Evolutionary conservation across 2,797 vertebrate species (phyloP).

Genomic region (Rachycentron canadum): DNA sequence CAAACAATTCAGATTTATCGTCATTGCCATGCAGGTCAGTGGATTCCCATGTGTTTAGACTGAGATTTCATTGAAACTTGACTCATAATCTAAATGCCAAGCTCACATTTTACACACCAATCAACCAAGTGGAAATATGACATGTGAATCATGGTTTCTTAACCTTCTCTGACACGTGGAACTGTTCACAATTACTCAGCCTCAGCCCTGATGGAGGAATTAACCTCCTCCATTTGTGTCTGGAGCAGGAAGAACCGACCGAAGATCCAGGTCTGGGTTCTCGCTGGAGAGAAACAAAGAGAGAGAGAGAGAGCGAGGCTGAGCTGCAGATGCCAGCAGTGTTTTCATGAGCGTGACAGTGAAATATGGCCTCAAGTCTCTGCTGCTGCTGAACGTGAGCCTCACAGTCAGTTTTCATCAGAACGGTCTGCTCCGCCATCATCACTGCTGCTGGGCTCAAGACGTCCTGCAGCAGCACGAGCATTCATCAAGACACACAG

Average conservation of each 20-base stretch:
- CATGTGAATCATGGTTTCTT: not conserved
- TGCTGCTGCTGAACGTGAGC: conserved; percentile 43
- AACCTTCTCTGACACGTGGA: not conserved
- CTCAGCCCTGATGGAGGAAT: not conserved
- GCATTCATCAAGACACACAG: conserved; percentile 56
- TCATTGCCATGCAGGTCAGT: conserved; percentile 33
- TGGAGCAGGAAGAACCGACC: not conserved
- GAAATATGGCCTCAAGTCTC: conserved; percentile 38
- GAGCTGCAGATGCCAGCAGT: not conserved
- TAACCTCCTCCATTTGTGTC: not conserved
- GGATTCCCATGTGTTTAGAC: conserved; percentile 4
- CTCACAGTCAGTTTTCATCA: conserved; percentile 57
- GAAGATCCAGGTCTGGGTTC: not conserved
- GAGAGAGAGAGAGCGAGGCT: not conserved
- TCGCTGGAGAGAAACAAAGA: not conserved
- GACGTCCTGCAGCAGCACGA: conserved; percentile 23
- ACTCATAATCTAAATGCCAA: conserved; percentile 31
- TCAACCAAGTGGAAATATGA: not conserved
- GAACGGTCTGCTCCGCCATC: conserved; percentile 45
- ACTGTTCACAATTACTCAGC: not conserved
- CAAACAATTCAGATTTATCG: conserved; percentile 35
- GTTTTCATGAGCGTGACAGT: conserved; percentile 36
- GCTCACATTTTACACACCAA: conserved; percentile 15
- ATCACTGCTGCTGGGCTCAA: conserved; percentile 34
- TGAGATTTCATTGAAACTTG: conserved; percentile 24